These are phyloP conservation scores for Trachymyrmex cornetzi DNA, from an alignment of 1,140 invertebrate genomes.

Conservation along the genomic window DNA sequence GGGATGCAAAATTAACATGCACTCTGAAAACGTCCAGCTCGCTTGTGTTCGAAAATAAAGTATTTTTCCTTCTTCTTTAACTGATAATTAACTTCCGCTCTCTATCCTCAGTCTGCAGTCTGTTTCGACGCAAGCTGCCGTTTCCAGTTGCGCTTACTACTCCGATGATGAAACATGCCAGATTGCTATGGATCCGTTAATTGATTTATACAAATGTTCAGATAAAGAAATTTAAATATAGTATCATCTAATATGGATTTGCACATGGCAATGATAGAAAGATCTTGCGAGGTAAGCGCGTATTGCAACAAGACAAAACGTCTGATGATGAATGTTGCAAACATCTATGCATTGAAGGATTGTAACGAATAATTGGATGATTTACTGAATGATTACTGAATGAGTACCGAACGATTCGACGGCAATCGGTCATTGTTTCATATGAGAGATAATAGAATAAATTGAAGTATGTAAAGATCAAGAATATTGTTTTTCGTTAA, in stretches of 20 bases:
- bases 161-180: conserved; percentile 44
- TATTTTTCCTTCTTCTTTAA: neutral
- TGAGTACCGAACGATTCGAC: conserved; percentile 37
- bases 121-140: conserved; percentile 44
- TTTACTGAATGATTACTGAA: neutral
- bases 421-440: neutral
- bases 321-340: conserved; percentile 3
- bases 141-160: conserved; percentile 49
- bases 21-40: conserved; percentile 51
- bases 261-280: neutral
- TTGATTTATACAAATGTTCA: conserved; percentile 10
- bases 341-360: conserved; percentile 18
- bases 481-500: neutral
- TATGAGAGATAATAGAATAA: neutral
- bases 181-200: conserved; percentile 36
- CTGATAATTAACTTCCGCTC: neutral
- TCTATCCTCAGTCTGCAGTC: neutral
- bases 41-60: conserved; percentile 13
- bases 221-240: conserved; percentile 11
- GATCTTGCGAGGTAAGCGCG: neutral
- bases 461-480: neutral
- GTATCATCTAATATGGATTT: conserved; percentile 4
- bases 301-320: neutral
- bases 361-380: conserved; percentile 17
- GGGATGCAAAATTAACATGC: conserved; percentile 43